Evolutionary conservation across 30 jellyfish, hydroid and myxozoan species (phyloP), one percentile per base, ranked within the genome.

Genomic region (Hydractinia echinata): DNA sequence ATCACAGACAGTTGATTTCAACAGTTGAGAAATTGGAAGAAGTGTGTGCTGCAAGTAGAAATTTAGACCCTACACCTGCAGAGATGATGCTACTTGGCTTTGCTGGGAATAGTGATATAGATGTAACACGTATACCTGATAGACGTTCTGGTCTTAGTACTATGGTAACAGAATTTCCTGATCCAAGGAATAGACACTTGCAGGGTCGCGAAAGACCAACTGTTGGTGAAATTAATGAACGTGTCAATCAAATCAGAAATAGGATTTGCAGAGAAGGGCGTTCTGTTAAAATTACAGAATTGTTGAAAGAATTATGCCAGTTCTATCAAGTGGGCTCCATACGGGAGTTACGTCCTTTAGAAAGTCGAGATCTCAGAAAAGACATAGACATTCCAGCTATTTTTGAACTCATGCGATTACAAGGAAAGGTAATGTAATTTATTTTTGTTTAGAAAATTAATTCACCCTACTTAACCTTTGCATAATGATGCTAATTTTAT

Each of bases 351-450:
- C 11, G 83, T 20, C 87, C 87, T 5, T 30, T 66, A 50, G 84
- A 61, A 50, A 51, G 51, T 58, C 82, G 87, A 51, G 81, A 64
- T 8, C 10, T 80, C 7, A 61, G 87, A 66, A 62, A 67, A 64
- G 96, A 89, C 21, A 51, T 61, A 9, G 94, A 89, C 79, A 89
- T 89, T 69, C 86, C 87, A 13, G 96, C 96, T 4, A 80, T 89
- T 8, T 61, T 20, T 77, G 89, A 89, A 44, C 69, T 89, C 39
- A 52, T 89, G 54, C 76, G 72, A 71, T 60, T 64, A 53, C 91
- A 85, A 77, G 83, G 94, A 15, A 89, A 89, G 90, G 90, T 84
- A 66, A 4, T 67, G 55, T 4, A 5, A 16, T 18, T 5, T 83
- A 4, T n/a, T 1, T 13, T 1, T 6, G 15, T 13, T 66, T 30